These are phyloP conservation scores for Ditylenchus weischeri DNA, from an alignment of 2,888 invertebrate genomes.

Conservation along the genomic window DNA sequence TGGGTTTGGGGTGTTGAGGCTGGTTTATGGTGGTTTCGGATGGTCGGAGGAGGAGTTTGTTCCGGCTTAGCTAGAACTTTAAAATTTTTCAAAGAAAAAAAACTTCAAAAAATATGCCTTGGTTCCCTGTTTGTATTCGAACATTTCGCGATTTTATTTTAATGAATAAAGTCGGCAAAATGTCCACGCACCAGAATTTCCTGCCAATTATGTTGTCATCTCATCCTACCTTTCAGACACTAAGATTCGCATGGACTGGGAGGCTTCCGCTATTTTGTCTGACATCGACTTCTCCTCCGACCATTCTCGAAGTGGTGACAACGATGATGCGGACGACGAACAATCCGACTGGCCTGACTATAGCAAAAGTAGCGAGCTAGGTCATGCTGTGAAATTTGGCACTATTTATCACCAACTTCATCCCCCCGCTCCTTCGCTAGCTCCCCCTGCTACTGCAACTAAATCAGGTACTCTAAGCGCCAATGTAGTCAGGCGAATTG, in stretches of 20 bases:
- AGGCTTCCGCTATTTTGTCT: not conserved
- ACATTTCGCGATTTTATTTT: too few relatives aligned
- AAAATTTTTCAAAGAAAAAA: too few relatives aligned
- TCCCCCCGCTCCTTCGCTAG: not conserved
- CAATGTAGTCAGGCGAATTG: constrained; percentile 18
- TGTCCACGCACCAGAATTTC: too few relatives aligned
- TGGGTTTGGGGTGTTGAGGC: too few relatives aligned
- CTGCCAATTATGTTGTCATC: too few relatives aligned
- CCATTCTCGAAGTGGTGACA: constrained; percentile 12
- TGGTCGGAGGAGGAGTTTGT: too few relatives aligned
- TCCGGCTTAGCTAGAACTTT: too few relatives aligned
- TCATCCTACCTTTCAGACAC: not conserved
- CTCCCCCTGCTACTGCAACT: constrained; percentile 10
- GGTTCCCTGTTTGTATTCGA: too few relatives aligned
- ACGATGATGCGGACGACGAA: constrained; percentile 48
- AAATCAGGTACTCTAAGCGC: constrained; percentile 3
- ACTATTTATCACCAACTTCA: constrained; percentile 10
- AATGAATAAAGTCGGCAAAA: too few relatives aligned
- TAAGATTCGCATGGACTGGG: constrained; percentile 29
- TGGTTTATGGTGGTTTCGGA: too few relatives aligned
- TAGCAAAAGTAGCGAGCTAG: not conserved
- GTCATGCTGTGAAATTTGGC: not conserved
- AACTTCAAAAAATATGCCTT: too few relatives aligned
- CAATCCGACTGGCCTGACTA: constrained; percentile 53
- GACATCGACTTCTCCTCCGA: constrained; percentile 18